Conservation (phyloP, 2,113 vertebrate species). For the Cyphomyrus discorhynchus region DNA sequence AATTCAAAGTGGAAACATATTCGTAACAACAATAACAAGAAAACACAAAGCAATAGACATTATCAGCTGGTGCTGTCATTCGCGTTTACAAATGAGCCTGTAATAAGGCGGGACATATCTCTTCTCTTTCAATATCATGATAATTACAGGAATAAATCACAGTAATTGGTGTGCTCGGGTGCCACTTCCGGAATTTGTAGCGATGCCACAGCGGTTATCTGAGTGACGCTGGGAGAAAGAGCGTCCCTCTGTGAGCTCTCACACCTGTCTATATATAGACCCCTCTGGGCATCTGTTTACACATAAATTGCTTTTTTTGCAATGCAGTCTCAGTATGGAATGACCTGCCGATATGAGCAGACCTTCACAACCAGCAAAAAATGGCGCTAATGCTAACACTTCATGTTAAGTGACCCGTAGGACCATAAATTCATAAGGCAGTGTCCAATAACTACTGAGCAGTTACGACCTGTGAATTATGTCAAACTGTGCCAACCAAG, state of each 20-base stretch:
- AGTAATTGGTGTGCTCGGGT: conserved; percentile 7
- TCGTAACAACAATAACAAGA: conserved; percentile 59
- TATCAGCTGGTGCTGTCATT: conserved; percentile 45
- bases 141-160: conserved; percentile 11
- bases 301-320: neutral
- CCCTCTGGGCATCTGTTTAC: neutral
- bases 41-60: conserved; percentile 41
- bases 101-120: conserved; percentile 14
- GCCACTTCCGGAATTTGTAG: neutral
- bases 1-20: conserved; percentile 62
- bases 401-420: neutral
- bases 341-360: neutral
- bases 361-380: neutral
- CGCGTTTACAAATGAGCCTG: conserved; percentile 50
- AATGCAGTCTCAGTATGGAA: conserved; percentile 1
- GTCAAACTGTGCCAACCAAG: neutral
- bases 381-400: neutral
- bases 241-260: neutral
- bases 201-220: neutral
- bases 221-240: neutral
- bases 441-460: neutral
- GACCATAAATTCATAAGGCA: neutral
- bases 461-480: neutral
- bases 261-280: neutral
- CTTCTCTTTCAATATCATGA: neutral